Evolutionary conservation across 2,888 invertebrate genomes (phyloP).

Genomic region (Eilema depressum): DNA sequence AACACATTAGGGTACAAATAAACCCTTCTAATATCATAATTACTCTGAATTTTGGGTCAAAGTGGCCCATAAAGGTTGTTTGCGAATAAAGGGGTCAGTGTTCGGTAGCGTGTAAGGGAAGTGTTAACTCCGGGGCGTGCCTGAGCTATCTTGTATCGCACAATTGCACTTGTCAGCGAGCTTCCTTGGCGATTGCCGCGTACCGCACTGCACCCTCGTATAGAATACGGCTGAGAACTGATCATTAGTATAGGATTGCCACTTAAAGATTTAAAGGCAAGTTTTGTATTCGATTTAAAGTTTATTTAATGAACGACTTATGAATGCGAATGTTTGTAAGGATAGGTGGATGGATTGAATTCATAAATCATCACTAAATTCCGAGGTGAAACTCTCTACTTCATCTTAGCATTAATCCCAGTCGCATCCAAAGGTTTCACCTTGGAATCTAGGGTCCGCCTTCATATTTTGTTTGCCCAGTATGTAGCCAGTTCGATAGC

Average conservation of each 20-base stretch:
- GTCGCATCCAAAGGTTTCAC: no score
- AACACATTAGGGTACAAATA: conserved; percentile 5
- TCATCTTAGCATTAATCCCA: no score
- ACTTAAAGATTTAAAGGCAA: conserved; percentile 43
- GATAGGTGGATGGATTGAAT: no score
- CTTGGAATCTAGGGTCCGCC: no score
- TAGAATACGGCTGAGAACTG: conserved; percentile 39
- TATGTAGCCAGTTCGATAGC: no score
- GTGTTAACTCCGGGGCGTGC: conserved; percentile 78
- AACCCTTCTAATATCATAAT: conserved; percentile 11
- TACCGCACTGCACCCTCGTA: conserved; percentile 36
- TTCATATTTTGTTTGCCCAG: no score
- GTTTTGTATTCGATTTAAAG: not conserved
- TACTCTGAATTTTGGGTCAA: conserved; percentile 11
- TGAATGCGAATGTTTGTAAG: not conserved
- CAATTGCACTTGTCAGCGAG: conserved; percentile 78
- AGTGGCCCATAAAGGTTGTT: conserved; percentile 33
- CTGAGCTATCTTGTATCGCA: conserved; percentile 77
- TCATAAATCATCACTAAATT: no score
- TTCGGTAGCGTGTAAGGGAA: conserved; percentile 71
- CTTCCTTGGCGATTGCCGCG: conserved; percentile 44
- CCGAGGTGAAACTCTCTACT: no score
- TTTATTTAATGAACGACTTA: not conserved
- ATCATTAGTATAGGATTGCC: conserved; percentile 10
- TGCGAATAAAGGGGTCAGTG: conserved; percentile 60